A percentile compares a stretch with the other conserved stretches of the same genome.
Evolutionary conservation across 2,888 invertebrate genomes (phyloP).

Genomic region (Ernsta delagoae): DNA sequence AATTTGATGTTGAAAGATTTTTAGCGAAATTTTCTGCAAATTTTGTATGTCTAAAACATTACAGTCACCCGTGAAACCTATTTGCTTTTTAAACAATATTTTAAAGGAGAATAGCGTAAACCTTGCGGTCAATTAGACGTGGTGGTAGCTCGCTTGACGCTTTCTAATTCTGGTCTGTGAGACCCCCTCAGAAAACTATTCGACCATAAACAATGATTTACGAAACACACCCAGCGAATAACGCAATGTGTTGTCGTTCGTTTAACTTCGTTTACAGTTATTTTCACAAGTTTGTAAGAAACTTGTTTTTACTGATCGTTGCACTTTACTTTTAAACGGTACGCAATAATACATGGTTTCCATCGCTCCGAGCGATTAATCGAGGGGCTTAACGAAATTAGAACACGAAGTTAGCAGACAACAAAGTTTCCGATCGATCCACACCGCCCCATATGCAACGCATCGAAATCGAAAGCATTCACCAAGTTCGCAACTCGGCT

Average conservation of each 20-base stretch:
- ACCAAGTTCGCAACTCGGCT: conserved; percentile 68
- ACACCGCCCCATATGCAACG: conserved; percentile 73
- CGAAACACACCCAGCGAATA: conserved; percentile 65
- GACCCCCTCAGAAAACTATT: conserved; percentile 69
- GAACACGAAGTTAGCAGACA: conserved; percentile 55
- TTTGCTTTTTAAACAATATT: conserved; percentile 45
- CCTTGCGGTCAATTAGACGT: conserved; percentile 81
- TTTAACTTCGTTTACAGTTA: conserved; percentile 46
- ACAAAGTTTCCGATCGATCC: conserved; percentile 71
- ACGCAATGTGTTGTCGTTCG: conserved; percentile 67
- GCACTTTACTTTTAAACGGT: conserved; percentile 17
- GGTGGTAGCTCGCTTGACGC: conserved; percentile 71
- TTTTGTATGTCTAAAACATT: conserved; percentile 29
- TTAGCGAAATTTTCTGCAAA: conserved; percentile 23
- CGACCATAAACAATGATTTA: conserved; percentile 81
- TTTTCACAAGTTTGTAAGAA: conserved; percentile 58
- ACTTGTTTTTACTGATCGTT: conserved; percentile 40
- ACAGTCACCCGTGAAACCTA: conserved; percentile 30
- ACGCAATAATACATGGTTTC: neutral
- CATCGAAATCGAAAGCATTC: conserved; percentile 75
- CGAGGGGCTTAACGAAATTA: conserved; percentile 52
- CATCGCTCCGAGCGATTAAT: conserved; percentile 21
- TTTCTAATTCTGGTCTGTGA: conserved; percentile 78
- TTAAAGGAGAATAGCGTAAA: conserved; percentile 71
- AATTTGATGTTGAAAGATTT: conserved; percentile 26